These are phyloP conservation scores for Dioctria linearis DNA, from an alignment of 2,888 invertebrate species.

Conservation along the genomic window DNA sequence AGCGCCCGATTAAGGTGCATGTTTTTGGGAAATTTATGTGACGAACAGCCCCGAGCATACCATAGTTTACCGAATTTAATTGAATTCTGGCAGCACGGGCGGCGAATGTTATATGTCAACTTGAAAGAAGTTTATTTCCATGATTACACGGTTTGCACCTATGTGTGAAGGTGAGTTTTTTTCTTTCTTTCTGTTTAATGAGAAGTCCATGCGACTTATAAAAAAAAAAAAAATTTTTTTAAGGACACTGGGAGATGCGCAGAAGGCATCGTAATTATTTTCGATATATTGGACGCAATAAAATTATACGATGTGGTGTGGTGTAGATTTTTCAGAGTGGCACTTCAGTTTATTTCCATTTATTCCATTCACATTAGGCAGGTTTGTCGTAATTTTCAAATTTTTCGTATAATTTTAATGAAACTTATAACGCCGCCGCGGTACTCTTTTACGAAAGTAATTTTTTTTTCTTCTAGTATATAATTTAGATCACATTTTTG, in stretches of 20 bases:
- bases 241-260: not conserved
- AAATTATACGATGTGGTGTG: constrained; percentile 7
- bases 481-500: too few species aligned
- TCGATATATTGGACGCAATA: constrained; percentile 17
- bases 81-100: constrained; percentile 51
- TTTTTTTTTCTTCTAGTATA: too few species aligned
- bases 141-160: constrained; percentile 50
- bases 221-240: not conserved
- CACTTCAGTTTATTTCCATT: constrained; percentile 25
- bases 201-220: not conserved
- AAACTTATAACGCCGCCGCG: too few species aligned
- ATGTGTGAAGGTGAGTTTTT: constrained; percentile 33
- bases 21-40: constrained; percentile 50
- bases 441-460: too few species aligned
- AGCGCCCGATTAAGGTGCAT: constrained; percentile 51
- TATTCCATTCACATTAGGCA: not conserved
- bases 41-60: constrained; percentile 29
- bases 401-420: too few species aligned
- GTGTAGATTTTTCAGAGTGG: not conserved
- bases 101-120: constrained; percentile 46
- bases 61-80: constrained; percentile 43
- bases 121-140: constrained; percentile 40
- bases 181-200: constrained; percentile 3
- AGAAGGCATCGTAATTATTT: constrained; percentile 11
- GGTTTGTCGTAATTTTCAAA: too few species aligned